phyloP scores from a whole-genome alignment of 2,888 invertebrate species.

The Philereme transversata region DNA sequence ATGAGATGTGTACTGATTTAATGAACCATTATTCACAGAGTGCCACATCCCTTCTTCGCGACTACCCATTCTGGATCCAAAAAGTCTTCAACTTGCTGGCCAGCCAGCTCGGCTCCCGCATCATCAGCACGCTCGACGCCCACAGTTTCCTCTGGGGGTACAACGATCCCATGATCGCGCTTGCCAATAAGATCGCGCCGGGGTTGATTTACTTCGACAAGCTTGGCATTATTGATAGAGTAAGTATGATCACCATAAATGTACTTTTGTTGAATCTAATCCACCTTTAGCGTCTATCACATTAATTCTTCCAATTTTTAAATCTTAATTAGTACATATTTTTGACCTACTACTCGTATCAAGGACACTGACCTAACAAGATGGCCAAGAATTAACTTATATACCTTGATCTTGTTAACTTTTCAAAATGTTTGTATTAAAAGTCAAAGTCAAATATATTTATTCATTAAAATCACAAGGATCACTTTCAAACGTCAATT shows the following conservation, averaged over 20 bases:
- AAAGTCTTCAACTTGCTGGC: slow-evolving; percentile 85
- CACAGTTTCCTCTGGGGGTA: slow-evolving; percentile 93
- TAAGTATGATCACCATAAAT: slow-evolving; percentile 50
- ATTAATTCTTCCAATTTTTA: no score
- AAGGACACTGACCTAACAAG: no score
- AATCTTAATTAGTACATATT: no score
- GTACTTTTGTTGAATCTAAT: neutral
- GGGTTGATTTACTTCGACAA: slow-evolving; percentile 87
- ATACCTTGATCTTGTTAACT: no score
- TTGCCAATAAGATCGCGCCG: slow-evolving; percentile 85
- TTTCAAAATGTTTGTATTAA: no score
- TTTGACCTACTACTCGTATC: no score
- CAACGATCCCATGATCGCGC: slow-evolving; percentile 87
- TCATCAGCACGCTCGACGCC: slow-evolving; percentile 86
- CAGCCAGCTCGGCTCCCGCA: slow-evolving; percentile 80
- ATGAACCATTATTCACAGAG: slow-evolving; percentile 37
- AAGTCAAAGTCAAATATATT: no score
- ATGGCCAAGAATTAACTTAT: no score
- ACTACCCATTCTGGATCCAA: slow-evolving; percentile 82
- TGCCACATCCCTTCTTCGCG: slow-evolving; percentile 75
- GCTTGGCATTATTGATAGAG: slow-evolving; percentile 90
- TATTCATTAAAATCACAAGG: no score
- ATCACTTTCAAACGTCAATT: no score
- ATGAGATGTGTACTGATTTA: neutral
- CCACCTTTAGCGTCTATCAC: neutral